Base-by-base conservation (phyloP, 2,888 invertebrate genomes). In the Hartigia nigra region DNA sequence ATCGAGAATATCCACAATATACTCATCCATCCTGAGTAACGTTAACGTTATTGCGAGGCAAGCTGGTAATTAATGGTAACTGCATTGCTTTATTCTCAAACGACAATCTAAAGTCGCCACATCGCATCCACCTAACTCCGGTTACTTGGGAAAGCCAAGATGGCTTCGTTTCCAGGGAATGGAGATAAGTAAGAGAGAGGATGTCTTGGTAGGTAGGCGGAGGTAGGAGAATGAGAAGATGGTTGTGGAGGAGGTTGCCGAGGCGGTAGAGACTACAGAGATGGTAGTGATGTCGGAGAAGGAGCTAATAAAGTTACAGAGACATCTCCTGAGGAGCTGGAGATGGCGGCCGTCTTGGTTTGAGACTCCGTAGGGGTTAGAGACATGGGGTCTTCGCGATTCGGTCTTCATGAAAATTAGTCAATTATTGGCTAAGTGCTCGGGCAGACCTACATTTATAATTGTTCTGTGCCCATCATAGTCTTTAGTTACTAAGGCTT, bases 351-450 rank as follows among this genome's bases (percentile, higher is more conserved):
- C 55, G 76, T 76, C 74, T 74, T 76, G 78, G 69, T 76, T 74
- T 37, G 55, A 76, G 76, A 79, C 39, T 55, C 14, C 55, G 55
- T 55, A 76, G 34, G 76, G 76, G 76, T 79, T 78, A 78, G 72
- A 75, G 76, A 31, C 76, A 78, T 78, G 70, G 77, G 80, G 84
- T 81, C 83, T 84, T 82, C 84, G 79, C 87, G 84, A 88, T 90
- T 88, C 88, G 87, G 88, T 89, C 89, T 90, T 90, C 85, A 84
- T 85, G 87, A 86, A 90, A 91, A 91, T 91, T 90, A 90, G 84
- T 91, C 90, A 90, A 91, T 91, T 91, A 91, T 89, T 88, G 83
- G 86, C 87, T 90, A 91, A 90, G 91, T 91, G 90, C 91, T 88
- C 86, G 87, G 86, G 87, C 86, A 88, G 88, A 88, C 88, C 88